Percentiles rank a stretch among this genome's conserved stretches.
phyloP scores from a whole-genome alignment of 2,113 vertebrate species.

The Mesitornis unicolor region DNA sequence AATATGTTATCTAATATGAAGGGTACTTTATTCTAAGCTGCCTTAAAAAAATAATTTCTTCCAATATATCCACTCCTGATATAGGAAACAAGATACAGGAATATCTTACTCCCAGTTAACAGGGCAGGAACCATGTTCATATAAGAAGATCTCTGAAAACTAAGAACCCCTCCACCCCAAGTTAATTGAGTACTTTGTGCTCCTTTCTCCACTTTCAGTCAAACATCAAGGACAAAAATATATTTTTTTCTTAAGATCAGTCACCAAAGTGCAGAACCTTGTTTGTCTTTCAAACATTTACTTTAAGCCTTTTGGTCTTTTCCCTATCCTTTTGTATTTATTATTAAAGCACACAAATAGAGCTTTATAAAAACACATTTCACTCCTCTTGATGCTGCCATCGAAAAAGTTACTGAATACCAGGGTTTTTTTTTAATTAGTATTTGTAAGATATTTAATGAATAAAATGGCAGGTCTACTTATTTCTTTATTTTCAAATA shows the following conservation, averaged over 20 bases:
- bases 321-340: neutral
- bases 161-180: rapidly evolving
- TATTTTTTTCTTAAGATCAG: neutral
- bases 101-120: neutral
- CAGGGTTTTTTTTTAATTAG: rapidly evolving
- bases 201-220: neutral
- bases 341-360: neutral
- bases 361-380: neutral
- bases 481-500: neutral
- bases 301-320: neutral
- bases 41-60: neutral
- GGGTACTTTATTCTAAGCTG: neutral
- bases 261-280: neutral
- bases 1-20: neutral
- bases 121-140: neutral
- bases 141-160: neutral
- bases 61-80: neutral
- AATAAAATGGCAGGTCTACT: neutral
- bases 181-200: neutral
- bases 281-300: neutral
- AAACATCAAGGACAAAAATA: neutral
- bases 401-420: neutral
- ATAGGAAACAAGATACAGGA: neutral
- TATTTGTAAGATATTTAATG: neutral
- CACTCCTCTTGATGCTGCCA: neutral